A percentile compares a stretch with the other conserved stretches of the same genome.
phyloP scores from a whole-genome alignment of 2,113 vertebrate species.

The Parus major region DNA sequence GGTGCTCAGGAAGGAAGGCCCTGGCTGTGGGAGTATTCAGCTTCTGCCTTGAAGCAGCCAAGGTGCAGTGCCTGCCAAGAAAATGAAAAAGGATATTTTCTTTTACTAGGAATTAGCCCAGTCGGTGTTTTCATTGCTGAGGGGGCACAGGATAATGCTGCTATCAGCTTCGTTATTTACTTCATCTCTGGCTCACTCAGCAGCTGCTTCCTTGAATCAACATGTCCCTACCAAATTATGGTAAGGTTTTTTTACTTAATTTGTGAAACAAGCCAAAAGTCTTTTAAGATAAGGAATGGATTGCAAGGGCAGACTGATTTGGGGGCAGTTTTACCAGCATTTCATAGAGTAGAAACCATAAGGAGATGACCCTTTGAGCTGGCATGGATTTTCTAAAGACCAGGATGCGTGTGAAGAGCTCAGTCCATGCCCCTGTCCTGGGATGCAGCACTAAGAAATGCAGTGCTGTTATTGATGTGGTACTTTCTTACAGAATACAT shows the following conservation, averaged over 20 bases:
- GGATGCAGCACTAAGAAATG: neutral
- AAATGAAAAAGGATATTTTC: constrained; percentile 27
- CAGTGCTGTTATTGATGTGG: fast-evolving
- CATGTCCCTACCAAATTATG: neutral
- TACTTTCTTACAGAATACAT: neutral
- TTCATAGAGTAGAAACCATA: neutral
- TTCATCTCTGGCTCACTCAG: neutral
- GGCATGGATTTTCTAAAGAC: neutral
- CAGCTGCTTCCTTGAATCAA: constrained; percentile 32
- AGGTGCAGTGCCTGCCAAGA: neutral
- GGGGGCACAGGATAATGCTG: neutral
- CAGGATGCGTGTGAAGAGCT: neutral
- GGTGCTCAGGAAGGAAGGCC: neutral
- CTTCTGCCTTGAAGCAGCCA: neutral
- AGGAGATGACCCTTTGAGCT: neutral
- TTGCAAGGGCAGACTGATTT: neutral
- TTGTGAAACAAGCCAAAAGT: neutral
- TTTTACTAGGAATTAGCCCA: neutral
- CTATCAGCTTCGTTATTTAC: neutral
- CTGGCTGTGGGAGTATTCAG: neutral
- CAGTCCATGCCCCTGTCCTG: neutral
- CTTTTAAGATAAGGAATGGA: neutral
- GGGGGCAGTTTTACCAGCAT: neutral
- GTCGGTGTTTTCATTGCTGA: neutral
- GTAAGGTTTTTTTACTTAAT: neutral